These are phyloP conservation scores for Enteromius unitaeniatus DNA, from an alignment of 2,797 vertebrate species.

Conservation along the genomic window DNA sequence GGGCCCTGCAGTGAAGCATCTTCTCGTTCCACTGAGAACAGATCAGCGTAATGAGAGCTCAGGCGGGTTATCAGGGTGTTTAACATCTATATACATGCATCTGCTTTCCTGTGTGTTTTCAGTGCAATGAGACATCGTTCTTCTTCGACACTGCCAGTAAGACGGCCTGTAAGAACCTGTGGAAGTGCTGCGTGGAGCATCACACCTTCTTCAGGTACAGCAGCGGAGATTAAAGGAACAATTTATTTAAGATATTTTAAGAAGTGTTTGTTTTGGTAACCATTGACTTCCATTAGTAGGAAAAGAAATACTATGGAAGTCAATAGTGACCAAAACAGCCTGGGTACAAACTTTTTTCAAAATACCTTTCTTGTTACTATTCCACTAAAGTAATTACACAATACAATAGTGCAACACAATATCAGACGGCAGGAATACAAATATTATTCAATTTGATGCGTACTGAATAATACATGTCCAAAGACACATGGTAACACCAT, in stretches of 20 bases:
- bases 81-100: neutral
- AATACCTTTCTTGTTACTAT: no score
- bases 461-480: neutral
- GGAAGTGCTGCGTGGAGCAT: constrained; percentile 89
- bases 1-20: neutral
- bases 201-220: constrained; percentile 86
- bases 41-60: neutral
- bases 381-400: neutral
- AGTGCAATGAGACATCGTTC: constrained; percentile 91
- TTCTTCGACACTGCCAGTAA: constrained; percentile 87
- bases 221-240: neutral
- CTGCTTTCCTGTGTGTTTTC: constrained; percentile 42
- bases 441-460: neutral
- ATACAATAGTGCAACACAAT: neutral
- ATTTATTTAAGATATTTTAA: no score
- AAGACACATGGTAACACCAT: neutral
- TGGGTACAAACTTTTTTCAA: no score
- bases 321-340: no score
- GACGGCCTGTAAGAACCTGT: constrained; percentile 85
- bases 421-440: neutral
- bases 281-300: no score
- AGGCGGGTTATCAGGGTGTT: neutral
- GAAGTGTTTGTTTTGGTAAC: no score
- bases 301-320: no score
- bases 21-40: neutral